Conservation (phyloP, 2,888 invertebrate species). For the Maniola hyperantus region DNA sequence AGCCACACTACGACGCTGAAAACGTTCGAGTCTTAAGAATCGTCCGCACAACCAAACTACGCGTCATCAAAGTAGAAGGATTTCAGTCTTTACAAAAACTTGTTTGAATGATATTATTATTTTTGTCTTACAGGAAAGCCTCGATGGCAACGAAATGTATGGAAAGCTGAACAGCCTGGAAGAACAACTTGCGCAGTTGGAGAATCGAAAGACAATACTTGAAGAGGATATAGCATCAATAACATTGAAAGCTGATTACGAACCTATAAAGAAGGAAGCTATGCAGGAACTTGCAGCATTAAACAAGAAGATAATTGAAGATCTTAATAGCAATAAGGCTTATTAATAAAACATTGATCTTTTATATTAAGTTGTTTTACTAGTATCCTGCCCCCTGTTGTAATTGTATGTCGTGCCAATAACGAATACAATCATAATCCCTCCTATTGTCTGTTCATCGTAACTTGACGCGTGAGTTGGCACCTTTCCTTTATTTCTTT, state of each 20-base stretch:
- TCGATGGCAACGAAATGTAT: slow-evolving; percentile 88
- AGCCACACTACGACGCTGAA: too few relatives aligned
- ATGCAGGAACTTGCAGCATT: slow-evolving; percentile 79
- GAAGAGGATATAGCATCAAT: slow-evolving; percentile 87
- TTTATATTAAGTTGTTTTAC: too few relatives aligned
- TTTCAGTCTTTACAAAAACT: too few relatives aligned
- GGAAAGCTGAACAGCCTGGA: slow-evolving; percentile 86
- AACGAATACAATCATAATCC: neutral
- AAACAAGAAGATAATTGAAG: slow-evolving; percentile 80
- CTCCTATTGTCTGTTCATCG: neutral
- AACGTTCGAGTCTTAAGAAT: too few relatives aligned
- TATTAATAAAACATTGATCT: slow-evolving; percentile 49
- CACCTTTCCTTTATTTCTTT: too few relatives aligned
- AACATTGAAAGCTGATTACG: slow-evolving; percentile 86
- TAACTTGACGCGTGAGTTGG: too few relatives aligned
- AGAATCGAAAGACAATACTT: slow-evolving; percentile 85
- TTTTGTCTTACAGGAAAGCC: slow-evolving; percentile 72
- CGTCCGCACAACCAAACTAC: too few relatives aligned
- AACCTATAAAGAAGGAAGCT: slow-evolving; percentile 83
- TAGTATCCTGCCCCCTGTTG: neutral
- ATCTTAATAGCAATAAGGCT: slow-evolving; percentile 63
- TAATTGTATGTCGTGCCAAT: neutral
- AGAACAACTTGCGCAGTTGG: slow-evolving; percentile 86
- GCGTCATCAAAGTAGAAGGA: too few relatives aligned
- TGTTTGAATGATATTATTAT: neutral